These are phyloP conservation scores for Dugesia japonica DNA, from an alignment of 2,888 invertebrate genomes.

Conservation along the genomic window DNA sequence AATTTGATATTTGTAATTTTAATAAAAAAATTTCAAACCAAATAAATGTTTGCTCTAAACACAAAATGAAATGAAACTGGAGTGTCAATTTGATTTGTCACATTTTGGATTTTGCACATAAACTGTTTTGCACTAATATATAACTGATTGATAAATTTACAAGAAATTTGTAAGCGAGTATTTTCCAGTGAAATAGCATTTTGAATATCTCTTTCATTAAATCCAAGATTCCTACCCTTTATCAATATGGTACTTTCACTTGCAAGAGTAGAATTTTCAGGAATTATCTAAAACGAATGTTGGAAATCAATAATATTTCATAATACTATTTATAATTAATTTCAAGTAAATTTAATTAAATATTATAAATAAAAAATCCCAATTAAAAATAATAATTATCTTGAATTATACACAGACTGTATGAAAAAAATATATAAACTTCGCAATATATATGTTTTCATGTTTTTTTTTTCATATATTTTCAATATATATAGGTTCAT, in stretches of 20 bases:
- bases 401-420: too few species aligned
- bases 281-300: conserved; percentile 3
- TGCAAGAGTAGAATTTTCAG: not conserved
- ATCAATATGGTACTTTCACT: not conserved
- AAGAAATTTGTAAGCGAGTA: not conserved
- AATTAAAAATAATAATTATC: too few species aligned
- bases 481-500: too few species aligned
- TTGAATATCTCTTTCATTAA: not conserved
- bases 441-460: too few species aligned
- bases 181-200: not conserved
- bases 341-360: too few species aligned
- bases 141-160: not conserved
- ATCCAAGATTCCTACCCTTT: not conserved
- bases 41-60: not conserved
- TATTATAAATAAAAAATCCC: too few species aligned
- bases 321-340: too few species aligned
- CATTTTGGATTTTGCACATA: not conserved
- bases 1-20: too few species aligned
- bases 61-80: not conserved
- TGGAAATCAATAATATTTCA: too few species aligned
- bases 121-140: not conserved
- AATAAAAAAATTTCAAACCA: not conserved
- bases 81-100: not conserved
- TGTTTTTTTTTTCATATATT: too few species aligned
- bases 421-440: too few species aligned